phyloP scores from a whole-genome alignment of 2,888 invertebrate species.

The Mythimna albipuncta region DNA sequence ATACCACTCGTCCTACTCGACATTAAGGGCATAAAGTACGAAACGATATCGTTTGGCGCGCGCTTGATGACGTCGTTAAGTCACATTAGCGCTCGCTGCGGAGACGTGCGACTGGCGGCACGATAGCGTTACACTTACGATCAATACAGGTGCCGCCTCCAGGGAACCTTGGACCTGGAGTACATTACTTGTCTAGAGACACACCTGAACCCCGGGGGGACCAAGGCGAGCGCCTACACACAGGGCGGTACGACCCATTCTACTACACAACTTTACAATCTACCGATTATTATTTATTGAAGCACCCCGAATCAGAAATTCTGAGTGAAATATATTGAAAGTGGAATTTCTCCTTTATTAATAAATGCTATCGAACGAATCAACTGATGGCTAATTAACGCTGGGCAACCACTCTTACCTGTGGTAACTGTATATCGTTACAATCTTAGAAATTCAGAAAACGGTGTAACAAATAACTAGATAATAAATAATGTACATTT shows the following conservation, averaged over 20 bases:
- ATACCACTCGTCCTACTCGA: constrained; percentile 2
- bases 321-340: neutral
- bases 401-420: neutral
- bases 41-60: constrained; percentile 19
- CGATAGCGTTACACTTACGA: neutral
- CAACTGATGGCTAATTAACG: neutral
- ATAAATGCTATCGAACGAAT: neutral
- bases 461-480: neutral
- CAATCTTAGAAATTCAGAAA: neutral
- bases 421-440: too few relatives aligned
- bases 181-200: neutral
- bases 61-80: constrained; percentile 24
- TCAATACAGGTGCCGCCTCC: constrained; percentile 3
- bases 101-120: constrained; percentile 5
- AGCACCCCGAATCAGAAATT: neutral
- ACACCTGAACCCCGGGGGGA: neutral
- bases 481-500: constrained; percentile 4
- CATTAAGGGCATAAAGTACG: constrained; percentile 12
- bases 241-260: too few relatives aligned
- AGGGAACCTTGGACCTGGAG: neutral
- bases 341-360: too few relatives aligned
- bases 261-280: too few relatives aligned
- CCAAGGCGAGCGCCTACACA: neutral
- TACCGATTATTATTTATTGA: neutral
- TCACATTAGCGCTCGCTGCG: constrained; percentile 26